Evolutionary conservation across 2,888 invertebrate species (phyloP).

Genomic region (Megastigmus dorsalis): DNA sequence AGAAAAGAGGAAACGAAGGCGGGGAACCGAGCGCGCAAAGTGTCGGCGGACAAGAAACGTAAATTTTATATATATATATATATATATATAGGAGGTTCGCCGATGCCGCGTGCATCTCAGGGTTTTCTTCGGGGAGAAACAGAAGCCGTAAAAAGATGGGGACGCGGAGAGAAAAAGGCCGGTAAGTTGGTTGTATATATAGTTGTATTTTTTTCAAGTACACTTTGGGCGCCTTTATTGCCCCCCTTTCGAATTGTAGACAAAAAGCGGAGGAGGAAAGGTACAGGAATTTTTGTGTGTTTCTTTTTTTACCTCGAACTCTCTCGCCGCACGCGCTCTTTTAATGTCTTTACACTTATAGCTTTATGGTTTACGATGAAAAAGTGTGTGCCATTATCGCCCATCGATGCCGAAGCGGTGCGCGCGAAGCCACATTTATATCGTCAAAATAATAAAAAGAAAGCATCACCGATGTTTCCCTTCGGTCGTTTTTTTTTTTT

Average conservation of each 20-base stretch:
- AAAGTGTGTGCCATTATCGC: not conserved
- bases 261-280: not conserved
- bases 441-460: no score
- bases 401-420: not conserved
- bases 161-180: not conserved
- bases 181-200: not conserved
- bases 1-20: conserved; percentile 28
- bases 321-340: not conserved
- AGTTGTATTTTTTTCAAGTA: not conserved
- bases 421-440: no score
- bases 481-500: no score
- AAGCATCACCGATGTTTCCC: no score
- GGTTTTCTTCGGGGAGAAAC: not conserved
- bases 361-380: not conserved
- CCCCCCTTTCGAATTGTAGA: conserved; percentile 8
- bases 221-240: not conserved
- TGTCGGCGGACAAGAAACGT: conserved; percentile 18
- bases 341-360: conserved; percentile 15
- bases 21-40: conserved; percentile 11
- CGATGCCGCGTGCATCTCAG: not conserved
- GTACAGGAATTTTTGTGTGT: no score
- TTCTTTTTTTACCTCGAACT: no score
- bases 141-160: conserved; percentile 1
- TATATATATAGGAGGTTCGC: conserved; percentile 25
- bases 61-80: no score